These are phyloP conservation scores for Gulo gulo DNA, from an alignment of 2,113 vertebrate species.

Conservation along the genomic window DNA sequence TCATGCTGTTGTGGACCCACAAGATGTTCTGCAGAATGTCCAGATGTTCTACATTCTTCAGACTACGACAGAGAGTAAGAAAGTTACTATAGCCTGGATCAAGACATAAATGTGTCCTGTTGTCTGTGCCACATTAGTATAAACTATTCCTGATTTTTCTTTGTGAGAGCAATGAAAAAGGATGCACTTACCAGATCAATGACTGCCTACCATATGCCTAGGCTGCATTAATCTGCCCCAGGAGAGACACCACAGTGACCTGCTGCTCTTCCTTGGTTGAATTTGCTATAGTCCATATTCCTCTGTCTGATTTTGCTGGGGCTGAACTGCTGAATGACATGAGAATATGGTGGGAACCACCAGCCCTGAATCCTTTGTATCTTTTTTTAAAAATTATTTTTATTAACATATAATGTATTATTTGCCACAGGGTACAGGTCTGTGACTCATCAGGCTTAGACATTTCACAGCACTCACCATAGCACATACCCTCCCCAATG, in stretches of 20 bases:
- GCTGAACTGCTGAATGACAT: not conserved
- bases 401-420: no score
- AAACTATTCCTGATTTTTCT: not conserved
- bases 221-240: not conserved
- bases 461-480: no score
- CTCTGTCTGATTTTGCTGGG: not conserved
- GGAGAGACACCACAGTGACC: not conserved
- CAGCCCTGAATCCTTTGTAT: not conserved
- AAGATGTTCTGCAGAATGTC: not conserved
- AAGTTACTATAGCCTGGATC: not conserved
- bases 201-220: not conserved
- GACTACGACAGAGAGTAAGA: not conserved
- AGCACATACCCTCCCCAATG: no score
- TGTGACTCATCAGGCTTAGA: no score
- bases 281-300: not conserved
- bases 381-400: not conserved
- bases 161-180: not conserved
- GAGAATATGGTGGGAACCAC: not conserved
- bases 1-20: not conserved
- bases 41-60: not conserved
- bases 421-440: no score
- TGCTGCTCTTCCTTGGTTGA: not conserved
- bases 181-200: not conserved
- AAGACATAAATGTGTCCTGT: not conserved
- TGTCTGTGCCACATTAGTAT: not conserved